Evolutionary conservation across 2,888 invertebrate species (phyloP).

Genomic region (Xanthorhoe spadicearia): DNA sequence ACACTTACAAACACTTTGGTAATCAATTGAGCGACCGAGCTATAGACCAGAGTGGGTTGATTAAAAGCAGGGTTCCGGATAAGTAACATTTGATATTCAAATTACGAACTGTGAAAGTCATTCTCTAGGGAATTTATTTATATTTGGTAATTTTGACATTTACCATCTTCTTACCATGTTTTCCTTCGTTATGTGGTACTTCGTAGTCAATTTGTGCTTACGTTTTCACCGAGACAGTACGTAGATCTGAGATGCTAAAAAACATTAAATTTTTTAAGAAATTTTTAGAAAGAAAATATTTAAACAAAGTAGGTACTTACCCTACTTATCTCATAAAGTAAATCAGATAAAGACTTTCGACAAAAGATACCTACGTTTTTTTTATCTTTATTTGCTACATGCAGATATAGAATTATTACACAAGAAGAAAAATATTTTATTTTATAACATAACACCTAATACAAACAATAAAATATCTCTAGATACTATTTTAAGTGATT

Average conservation of each 20-base stretch:
- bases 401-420: too few species aligned
- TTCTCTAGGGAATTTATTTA: not conserved
- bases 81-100: not conserved
- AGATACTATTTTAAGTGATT: not conserved
- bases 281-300: too few species aligned
- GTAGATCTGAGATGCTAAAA: not conserved
- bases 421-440: too few species aligned
- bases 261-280: not conserved
- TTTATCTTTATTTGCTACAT: too few species aligned
- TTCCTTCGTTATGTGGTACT: not conserved
- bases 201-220: not conserved
- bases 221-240: not conserved
- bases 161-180: not conserved
- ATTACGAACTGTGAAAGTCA: conserved; percentile 4
- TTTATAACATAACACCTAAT: too few species aligned
- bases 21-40: conserved; percentile 32
- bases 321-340: too few species aligned
- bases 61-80: conserved; percentile 4
- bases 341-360: too few species aligned
- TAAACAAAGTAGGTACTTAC: too few species aligned
- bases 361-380: too few species aligned
- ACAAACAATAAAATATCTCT: too few species aligned
- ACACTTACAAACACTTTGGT: conserved; percentile 32
- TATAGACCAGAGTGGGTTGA: conserved; percentile 8
- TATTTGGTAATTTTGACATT: not conserved